Percentiles rank a stretch among this genome's conserved stretches.
These are phyloP conservation scores for Ophion slaviceki DNA, from an alignment of 2,888 invertebrate species.

Conservation along the genomic window DNA sequence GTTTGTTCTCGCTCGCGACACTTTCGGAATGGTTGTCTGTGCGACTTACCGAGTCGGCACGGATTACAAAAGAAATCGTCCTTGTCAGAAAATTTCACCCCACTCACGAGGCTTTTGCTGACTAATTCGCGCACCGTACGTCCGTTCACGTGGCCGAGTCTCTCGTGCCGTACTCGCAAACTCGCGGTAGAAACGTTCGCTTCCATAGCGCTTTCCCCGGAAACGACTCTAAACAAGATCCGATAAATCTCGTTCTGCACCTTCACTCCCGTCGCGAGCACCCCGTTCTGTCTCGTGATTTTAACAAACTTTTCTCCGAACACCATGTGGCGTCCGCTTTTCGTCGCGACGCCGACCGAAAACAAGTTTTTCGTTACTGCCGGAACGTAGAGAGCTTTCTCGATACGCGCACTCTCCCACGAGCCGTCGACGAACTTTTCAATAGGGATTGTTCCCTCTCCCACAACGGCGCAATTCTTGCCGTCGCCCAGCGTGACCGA, in stretches of 20 bases:
- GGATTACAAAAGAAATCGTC: constrained; percentile 47
- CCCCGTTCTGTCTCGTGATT: neutral
- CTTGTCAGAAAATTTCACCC: constrained; percentile 61
- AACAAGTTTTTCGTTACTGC: constrained; percentile 61
- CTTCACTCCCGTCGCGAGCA: constrained; percentile 13
- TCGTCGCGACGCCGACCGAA: constrained; percentile 50
- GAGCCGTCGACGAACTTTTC: constrained; percentile 22
- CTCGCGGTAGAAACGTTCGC: neutral
- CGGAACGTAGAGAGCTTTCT: constrained; percentile 49
- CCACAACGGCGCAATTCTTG: constrained; percentile 9
- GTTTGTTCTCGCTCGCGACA: neutral
- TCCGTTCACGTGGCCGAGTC: constrained; percentile 25
- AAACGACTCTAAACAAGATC: constrained; percentile 1
- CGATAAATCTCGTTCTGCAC: constrained; percentile 6
- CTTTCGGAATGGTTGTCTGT: constrained; percentile 24
- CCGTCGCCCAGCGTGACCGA: constrained; percentile 35
- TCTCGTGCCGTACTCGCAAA: neutral
- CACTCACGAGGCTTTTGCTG: constrained; percentile 42
- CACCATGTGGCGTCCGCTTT: neutral
- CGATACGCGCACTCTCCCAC: constrained; percentile 8
- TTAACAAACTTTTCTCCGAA: neutral
- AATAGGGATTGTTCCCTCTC: constrained; percentile 23
- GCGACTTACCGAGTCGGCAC: neutral
- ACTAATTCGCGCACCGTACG: constrained; percentile 65
- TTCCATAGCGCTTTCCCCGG: neutral